Evolutionary conservation across 1,140 invertebrate species (phyloP), one percentile per base, ranked within the genome.

Genomic region (Drosophila sulfurigaster): DNA sequence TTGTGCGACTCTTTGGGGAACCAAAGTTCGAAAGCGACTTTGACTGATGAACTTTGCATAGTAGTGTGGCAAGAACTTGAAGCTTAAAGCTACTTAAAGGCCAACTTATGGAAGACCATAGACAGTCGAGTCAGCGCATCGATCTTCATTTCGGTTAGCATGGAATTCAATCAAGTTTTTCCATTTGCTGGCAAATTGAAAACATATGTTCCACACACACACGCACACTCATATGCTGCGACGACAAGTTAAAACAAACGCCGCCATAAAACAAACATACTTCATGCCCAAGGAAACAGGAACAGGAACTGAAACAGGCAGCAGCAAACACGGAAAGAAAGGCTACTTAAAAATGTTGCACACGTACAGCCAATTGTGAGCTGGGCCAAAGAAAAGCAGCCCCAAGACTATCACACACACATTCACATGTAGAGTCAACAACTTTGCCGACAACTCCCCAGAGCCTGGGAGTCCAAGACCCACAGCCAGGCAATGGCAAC

Each of bases 301-400:
- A 48, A 46, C 30, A 46, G 28, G 32, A 48, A 41, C 20, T 38
- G 43, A 16, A 46, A 58, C 45, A 48, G 68, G 54, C 30, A 20
- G 59, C n/a, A 41, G 48, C 68, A 69, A 62, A 78, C 71, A 69
- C 48, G 62, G 62, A 64, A 49, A 76, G 81, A 75, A 81, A 75
- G 77, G 78, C 85, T 89, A 86, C 85, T 89, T 90, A 90, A 89
- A 89, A 90, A 89, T 89, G 86, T 85, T 90, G 78, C 81, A 89
- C 85, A 89, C 85, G 85, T 89, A 90, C 81, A 66, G 81, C 81
- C 85, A 89, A 89, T 89, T 89, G 85, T 89, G 66, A 85, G 78
- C 41, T 32, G 60, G 60, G 30, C 62, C 15, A 58, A 59, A 43
- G 28, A 64, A 51, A 67, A 52, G 28, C 32, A 66, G 75, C 28